Evolutionary conservation across 2,113 vertebrate genomes (phyloP).

Genomic region (Felis chaus): DNA sequence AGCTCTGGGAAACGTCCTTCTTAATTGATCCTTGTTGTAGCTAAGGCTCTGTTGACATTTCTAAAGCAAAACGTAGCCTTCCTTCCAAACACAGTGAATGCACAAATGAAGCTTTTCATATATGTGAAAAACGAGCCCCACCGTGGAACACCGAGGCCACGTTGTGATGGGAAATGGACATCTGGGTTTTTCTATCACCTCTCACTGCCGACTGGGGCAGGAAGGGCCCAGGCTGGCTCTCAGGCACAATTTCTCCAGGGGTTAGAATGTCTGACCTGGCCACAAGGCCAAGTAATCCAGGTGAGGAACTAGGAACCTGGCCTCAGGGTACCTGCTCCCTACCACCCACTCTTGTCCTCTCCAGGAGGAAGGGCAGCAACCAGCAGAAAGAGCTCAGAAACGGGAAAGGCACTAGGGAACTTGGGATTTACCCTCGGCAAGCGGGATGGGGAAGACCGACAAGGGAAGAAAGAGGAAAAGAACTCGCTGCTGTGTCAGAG

Average conservation of each 20-base stretch:
- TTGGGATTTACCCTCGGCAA: background rate
- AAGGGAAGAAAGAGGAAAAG: background rate
- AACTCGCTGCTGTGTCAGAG: background rate
- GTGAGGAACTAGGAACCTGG: background rate
- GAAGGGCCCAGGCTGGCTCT: background rate
- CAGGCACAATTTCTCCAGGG: background rate
- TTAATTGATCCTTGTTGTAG: background rate
- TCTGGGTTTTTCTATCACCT: background rate
- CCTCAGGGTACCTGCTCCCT: background rate
- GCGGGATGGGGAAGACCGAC: background rate
- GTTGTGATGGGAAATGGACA: background rate
- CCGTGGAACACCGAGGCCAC: background rate
- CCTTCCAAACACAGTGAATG: slow-evolving; percentile 8
- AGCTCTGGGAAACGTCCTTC: slow-evolving; percentile 33
- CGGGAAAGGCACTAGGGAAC: background rate
- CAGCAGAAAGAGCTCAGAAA: background rate
- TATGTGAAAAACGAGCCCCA: slow-evolving; percentile 25
- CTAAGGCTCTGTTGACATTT: slow-evolving; percentile 65
- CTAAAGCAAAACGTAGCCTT: slow-evolving; percentile 19
- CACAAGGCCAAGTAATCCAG: background rate
- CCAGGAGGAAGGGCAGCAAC: background rate
- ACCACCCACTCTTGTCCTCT: background rate
- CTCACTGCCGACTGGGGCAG: background rate
- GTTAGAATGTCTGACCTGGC: background rate
- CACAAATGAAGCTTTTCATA: slow-evolving; percentile 67